Evolutionary conservation across 2,113 vertebrate genomes (phyloP).

Genomic region (Heterocephalus glaber): DNA sequence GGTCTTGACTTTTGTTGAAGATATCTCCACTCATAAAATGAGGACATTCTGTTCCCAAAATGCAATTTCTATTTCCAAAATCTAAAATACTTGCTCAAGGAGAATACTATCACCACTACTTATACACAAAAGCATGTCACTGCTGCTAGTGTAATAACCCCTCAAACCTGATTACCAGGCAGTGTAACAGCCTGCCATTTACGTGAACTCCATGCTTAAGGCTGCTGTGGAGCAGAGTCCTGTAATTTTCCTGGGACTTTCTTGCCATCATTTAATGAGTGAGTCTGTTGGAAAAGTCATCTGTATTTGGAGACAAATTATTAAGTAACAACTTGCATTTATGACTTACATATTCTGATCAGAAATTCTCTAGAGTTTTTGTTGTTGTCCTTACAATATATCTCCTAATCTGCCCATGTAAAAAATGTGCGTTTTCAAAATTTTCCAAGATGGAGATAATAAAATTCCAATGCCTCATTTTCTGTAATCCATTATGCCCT

Average conservation of each 20-base stretch:
- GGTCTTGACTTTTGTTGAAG: neutral
- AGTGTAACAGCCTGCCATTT: neutral
- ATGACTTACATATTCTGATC: neutral
- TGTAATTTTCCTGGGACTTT: neutral
- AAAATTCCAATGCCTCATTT: neutral
- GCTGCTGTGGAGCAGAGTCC: fast-evolving
- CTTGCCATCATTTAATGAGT: neutral
- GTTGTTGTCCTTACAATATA: neutral
- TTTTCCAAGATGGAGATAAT: neutral
- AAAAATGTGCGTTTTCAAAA: neutral
- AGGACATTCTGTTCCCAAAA: neutral
- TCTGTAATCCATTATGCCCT: neutral
- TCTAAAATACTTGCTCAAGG: neutral
- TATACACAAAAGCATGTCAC: neutral
- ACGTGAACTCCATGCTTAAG: neutral
- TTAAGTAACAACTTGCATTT: neutral
- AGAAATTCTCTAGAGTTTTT: neutral
- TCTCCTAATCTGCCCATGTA: neutral
- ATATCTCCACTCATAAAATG: neutral
- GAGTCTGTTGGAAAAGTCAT: neutral
- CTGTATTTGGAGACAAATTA: neutral
- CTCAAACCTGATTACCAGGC: neutral
- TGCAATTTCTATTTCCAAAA: neutral
- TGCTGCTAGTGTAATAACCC: neutral
- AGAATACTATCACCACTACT: neutral